Evolutionary conservation across 2,888 invertebrate species (phyloP).

Genomic region (Temnothorax ravouxi): DNA sequence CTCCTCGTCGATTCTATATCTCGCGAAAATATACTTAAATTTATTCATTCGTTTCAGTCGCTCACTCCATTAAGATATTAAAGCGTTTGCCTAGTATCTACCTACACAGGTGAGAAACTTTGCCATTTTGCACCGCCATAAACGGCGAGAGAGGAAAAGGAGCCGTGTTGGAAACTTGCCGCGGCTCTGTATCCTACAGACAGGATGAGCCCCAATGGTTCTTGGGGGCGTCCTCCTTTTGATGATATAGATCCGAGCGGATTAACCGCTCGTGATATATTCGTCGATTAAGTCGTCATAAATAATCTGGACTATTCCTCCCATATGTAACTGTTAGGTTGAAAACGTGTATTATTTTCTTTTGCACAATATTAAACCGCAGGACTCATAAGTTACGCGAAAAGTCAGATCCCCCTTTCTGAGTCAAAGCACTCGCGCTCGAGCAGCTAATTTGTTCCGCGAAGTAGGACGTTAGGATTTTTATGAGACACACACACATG

Average conservation of each 20-base stretch:
- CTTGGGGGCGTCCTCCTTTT: not conserved
- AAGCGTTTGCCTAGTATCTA: slow-evolving; percentile 50
- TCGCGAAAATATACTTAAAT: slow-evolving; percentile 55
- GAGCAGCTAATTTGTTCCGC: not conserved
- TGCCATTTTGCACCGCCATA: slow-evolving; percentile 35
- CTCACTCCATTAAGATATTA: slow-evolving; percentile 67
- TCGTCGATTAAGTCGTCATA: not conserved
- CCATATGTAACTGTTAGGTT: not conserved
- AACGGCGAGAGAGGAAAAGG: not conserved
- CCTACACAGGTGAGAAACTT: slow-evolving; percentile 49
- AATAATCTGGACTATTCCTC: not conserved
- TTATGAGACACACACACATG: not conserved
- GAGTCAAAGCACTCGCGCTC: not conserved
- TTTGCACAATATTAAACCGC: not conserved
- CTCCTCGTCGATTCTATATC: slow-evolving; percentile 33
- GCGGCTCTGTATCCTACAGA: slow-evolving; percentile 22
- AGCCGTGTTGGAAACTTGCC: slow-evolving; percentile 39
- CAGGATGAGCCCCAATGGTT: slow-evolving; percentile 6
- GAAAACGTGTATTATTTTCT: not conserved
- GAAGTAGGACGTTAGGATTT: not conserved
- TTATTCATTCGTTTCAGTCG: slow-evolving; percentile 46
- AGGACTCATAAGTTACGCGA: not conserved
- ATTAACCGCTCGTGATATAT: slow-evolving; percentile 24
- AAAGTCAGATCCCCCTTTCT: not conserved
- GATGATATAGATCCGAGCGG: slow-evolving; percentile 14